Evolutionary conservation across 2,888 invertebrate species (phyloP).

Genomic region (Cylloceria caligata): DNA sequence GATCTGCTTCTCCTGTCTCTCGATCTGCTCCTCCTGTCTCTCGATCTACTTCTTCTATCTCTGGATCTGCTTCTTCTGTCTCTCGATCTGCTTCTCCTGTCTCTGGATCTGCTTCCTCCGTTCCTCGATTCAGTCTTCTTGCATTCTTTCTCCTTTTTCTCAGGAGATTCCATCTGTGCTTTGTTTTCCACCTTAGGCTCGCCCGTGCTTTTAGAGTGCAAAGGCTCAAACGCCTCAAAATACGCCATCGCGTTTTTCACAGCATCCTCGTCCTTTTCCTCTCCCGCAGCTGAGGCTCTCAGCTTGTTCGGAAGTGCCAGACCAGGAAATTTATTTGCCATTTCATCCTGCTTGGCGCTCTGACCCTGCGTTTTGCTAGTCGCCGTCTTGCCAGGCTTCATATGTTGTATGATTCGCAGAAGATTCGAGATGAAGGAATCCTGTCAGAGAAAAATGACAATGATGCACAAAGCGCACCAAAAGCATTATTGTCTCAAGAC

Average conservation of each 20-base stretch:
- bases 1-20: conserved; percentile 70
- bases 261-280: conserved; percentile 83
- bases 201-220: conserved; percentile 80
- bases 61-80: conserved; percentile 70
- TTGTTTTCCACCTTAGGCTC: conserved; percentile 64
- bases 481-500: neutral
- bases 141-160: conserved; percentile 78
- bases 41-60: conserved; percentile 68
- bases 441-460: conserved; percentile 78
- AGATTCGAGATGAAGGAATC: conserved; percentile 98
- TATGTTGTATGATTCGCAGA: conserved; percentile 97
- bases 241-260: conserved; percentile 95
- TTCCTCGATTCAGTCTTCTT: conserved; percentile 79
- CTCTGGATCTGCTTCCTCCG: conserved; percentile 62
- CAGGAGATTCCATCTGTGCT: conserved; percentile 74
- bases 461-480: neutral
- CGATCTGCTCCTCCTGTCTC: conserved; percentile 71
- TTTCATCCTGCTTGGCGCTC: conserved; percentile 84
- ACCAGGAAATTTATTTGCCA: conserved; percentile 92
- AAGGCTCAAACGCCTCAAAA: conserved; percentile 93
- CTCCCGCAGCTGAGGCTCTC: conserved; percentile 78
- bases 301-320: conserved; percentile 92
- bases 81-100: conserved; percentile 70
- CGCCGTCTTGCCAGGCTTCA: conserved; percentile 88
- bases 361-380: conserved; percentile 71